Conservation (phyloP, 2,113 vertebrate species). For the Vidua macroura region DNA sequence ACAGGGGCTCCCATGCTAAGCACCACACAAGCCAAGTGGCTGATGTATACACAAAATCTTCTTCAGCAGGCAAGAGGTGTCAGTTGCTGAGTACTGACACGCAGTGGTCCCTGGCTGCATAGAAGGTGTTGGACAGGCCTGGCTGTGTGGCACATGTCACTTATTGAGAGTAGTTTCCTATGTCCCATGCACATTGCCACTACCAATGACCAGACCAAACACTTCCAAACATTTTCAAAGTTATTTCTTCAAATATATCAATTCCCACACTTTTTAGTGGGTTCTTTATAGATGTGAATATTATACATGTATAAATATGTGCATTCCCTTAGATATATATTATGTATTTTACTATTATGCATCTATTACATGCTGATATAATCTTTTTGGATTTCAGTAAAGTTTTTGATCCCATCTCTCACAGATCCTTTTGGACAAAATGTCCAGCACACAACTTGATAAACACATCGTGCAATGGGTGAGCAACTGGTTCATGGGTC, state of each 20-base stretch:
- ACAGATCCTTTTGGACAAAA: neutral
- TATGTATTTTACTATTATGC: neutral
- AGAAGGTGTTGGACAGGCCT: neutral
- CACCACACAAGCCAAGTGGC: neutral
- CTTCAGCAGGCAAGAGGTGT: neutral
- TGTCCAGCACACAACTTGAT: neutral
- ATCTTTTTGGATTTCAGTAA: neutral
- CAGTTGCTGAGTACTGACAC: neutral
- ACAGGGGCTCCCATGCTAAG: neutral
- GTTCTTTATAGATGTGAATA: neutral
- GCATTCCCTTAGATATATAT: neutral
- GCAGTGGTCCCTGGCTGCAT: neutral
- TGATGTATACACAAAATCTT: neutral
- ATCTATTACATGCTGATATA: neutral
- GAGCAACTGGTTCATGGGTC: rapidly evolving
- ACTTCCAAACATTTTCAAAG: neutral
- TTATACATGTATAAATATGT: neutral
- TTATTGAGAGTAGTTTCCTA: neutral
- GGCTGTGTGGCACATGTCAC: neutral
- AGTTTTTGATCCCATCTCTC: neutral
- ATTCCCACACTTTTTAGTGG: neutral
- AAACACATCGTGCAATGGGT: neutral
- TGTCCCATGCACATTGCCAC: rapidly evolving
- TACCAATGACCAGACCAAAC: neutral
- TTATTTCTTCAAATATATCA: neutral